These are phyloP conservation scores for Dicaeum eximium DNA, from an alignment of 2,113 vertebrate species.

Conservation along the genomic window DNA sequence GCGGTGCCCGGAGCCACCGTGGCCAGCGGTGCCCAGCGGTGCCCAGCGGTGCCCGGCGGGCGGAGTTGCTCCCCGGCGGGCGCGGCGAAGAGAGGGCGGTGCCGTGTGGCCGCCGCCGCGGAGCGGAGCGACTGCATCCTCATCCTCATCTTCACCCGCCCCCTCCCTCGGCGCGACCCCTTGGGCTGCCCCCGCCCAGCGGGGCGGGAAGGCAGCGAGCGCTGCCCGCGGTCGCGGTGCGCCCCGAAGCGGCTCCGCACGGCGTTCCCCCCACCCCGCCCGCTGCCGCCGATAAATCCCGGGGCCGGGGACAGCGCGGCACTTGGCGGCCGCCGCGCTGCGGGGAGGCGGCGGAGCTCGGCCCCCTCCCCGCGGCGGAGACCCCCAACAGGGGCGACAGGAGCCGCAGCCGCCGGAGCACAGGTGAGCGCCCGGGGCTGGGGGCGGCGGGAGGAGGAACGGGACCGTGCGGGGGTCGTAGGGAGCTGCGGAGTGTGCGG, in stretches of 20 bases:
- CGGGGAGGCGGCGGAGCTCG: neutral
- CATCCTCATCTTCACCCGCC: too few species aligned
- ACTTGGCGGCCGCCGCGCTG: neutral
- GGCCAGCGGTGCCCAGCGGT: neutral
- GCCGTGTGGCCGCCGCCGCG: too few species aligned
- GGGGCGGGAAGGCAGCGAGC: neutral
- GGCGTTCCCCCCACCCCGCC: neutral
- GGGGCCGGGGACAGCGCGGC: neutral
- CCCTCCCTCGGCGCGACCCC: neutral
- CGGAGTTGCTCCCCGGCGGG: neutral
- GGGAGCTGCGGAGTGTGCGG: neutral
- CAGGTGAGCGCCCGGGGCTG: slow-evolving; percentile 1
- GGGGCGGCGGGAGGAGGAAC: neutral
- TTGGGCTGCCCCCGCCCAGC: neutral
- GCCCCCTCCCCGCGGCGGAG: neutral
- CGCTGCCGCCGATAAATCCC: neutral
- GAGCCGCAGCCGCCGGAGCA: neutral
- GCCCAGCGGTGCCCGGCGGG: neutral
- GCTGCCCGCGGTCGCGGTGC: neutral
- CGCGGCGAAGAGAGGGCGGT: neutral
- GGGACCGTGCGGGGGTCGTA: neutral
- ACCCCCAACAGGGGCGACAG: neutral
- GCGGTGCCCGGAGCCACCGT: neutral
- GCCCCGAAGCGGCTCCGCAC: neutral
- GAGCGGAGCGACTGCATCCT: neutral